Conservation (phyloP, 2,888 invertebrate species). For the Eupelmus urozonus region DNA sequence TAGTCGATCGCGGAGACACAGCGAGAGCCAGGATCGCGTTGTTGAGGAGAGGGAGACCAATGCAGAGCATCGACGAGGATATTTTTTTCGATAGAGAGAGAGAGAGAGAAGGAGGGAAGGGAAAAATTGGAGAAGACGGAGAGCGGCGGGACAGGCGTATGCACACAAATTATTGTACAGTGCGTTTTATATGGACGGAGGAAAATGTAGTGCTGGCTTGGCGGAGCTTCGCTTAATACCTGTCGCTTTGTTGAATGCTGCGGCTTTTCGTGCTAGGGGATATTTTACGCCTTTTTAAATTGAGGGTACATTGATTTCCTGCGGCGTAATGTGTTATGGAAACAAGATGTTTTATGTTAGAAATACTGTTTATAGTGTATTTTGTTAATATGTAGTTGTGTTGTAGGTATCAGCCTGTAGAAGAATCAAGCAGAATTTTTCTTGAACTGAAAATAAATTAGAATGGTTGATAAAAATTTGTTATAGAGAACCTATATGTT, state of each 20-base stretch:
- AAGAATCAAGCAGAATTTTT: too few species aligned
- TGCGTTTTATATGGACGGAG: background rate
- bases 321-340: too few species aligned
- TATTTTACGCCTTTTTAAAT: too few species aligned
- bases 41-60: background rate
- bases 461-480: too few species aligned
- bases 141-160: background rate
- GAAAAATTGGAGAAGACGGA: background rate
- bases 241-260: background rate
- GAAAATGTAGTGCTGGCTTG: background rate
- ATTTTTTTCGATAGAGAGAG: constrained; percentile 69
- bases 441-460: too few species aligned
- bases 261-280: too few species aligned
- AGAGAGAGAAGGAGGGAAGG: constrained; percentile 1
- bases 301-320: too few species aligned
- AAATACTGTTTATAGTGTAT: too few species aligned
- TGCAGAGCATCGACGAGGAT: background rate
- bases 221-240: background rate
- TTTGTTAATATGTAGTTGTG: too few species aligned
- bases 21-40: constrained; percentile 9
- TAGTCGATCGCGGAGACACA: constrained; percentile 67
- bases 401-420: too few species aligned
- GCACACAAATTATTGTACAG: constrained; percentile 42
- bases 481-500: too few species aligned
- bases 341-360: too few species aligned